phyloP scores from a whole-genome alignment of 2,113 vertebrate species.

The Emydura subglobosa region DNA sequence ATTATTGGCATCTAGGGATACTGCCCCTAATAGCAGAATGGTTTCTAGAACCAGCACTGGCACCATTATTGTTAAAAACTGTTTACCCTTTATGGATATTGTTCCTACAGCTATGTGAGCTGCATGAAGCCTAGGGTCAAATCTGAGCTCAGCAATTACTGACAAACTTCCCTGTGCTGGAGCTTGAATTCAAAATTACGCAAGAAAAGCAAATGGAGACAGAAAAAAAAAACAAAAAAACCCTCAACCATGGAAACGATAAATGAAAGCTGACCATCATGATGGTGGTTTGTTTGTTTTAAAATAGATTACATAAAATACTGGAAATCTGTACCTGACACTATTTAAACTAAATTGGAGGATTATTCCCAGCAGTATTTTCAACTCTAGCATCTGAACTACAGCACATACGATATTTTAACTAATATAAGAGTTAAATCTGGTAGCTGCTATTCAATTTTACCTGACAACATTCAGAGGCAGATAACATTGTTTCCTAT shows the following conservation, averaged over 20 bases:
- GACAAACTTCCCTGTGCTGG: neutral
- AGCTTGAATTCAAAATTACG: slow-evolving; percentile 1
- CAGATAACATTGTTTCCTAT: neutral
- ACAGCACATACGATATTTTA: neutral
- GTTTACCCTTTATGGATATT: neutral
- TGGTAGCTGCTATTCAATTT: slow-evolving; percentile 3
- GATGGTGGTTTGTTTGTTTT: neutral
- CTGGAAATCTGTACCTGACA: neutral
- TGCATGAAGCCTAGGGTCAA: slow-evolving; percentile 2
- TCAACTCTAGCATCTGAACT: neutral
- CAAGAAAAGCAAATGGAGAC: neutral
- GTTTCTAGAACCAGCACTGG: neutral
- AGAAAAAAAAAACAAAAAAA: neutral
- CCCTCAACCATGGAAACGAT: neutral
- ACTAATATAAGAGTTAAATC: neutral
- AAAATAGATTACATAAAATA: neutral
- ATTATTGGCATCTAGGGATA: neutral
- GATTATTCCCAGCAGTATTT: neutral
- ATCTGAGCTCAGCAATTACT: slow-evolving; percentile 7
- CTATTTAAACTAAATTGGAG: neutral
- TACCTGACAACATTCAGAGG: neutral
- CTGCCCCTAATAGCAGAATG: neutral
- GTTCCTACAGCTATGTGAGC: neutral
- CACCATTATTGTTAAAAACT: slow-evolving; percentile 12
- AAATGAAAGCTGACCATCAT: neutral